Conservation (phyloP, 2,888 invertebrate genomes). For the Agonopterix heracliana region DNA sequence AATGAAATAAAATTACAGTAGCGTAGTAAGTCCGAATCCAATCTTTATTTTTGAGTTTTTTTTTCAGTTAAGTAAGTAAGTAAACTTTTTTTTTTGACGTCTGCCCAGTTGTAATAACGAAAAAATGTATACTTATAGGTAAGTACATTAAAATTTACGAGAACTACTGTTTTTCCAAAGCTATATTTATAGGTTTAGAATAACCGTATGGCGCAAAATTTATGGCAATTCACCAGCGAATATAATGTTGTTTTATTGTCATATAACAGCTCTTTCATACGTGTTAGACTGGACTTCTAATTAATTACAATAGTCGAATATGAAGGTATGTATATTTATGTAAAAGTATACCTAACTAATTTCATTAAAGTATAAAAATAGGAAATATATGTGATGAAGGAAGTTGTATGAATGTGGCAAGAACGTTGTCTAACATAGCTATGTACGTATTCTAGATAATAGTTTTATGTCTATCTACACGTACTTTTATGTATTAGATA, state of each 20-base stretch:
- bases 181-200: no score
- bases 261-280: conserved; percentile 28
- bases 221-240: no score
- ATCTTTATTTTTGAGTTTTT: no score
- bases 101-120: no score
- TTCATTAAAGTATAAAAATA: conserved; percentile 37
- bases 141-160: no score
- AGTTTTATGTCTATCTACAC: conserved; percentile 15
- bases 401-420: conserved; percentile 49
- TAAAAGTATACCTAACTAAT: conserved; percentile 39
- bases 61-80: no score
- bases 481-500: conserved; percentile 10
- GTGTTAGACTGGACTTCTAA: conserved; percentile 10
- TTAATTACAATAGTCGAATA: conserved; percentile 17
- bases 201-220: no score
- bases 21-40: no score
- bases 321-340: conserved; percentile 28
- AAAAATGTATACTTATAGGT: no score
- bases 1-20: no score
- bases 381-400: conserved; percentile 47
- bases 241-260: conserved; percentile 27
- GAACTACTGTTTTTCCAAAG: no score
- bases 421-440: conserved; percentile 44
- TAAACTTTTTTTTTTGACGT: no score
- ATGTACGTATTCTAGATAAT: conserved; percentile 20